Evolutionary conservation across 2,888 invertebrate species (phyloP), one percentile per base, ranked within the genome.

Genomic region (Buathra laborator): DNA sequence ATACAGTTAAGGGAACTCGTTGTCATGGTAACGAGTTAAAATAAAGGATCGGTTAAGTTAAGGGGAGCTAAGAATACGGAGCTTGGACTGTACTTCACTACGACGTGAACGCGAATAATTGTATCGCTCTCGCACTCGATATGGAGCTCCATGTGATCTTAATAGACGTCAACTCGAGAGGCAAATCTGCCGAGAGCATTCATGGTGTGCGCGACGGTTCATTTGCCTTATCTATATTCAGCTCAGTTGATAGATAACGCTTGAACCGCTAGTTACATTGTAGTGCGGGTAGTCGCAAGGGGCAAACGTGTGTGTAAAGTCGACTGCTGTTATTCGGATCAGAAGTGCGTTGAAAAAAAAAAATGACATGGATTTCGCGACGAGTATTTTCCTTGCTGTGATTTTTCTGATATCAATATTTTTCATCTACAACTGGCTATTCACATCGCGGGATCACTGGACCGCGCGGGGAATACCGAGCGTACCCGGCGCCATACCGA

Each of bases 401-500:
- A 44, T 70, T 16, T 7, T 51, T 2, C 10, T 51, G 24, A 5
- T 44, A n/a, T 1, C 64, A 5, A 12, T 10, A 19, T 64, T 62
- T 44, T 14, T 51, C 10, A 3, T 70, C 10, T 70, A 70, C 44
- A 44, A 51, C 16, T n/a, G 46, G 19, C 46, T 76, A 24, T 64
- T 81, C 53, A 16, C 46, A 2, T 14, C 53, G 2, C 51, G 29
- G 48, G 48, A 81, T 75, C 79, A 84, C 51, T 86, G 86, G 86
- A 67, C 48, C 4, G 56, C 37, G 2, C 48, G 71, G 6, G 81
- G 85, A 48, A 81, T 86, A 1, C 83, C 81, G 16, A 78, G 46
- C 1, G 70, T 72, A 1, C n/a, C 74, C 2, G 81, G 83, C 48
- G 43, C 78, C 10, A 3, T 86, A 1, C 86, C 86, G 4, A 71